Base-by-base conservation (phyloP, 2,888 invertebrate species). In the Panopea generosa region DNA sequence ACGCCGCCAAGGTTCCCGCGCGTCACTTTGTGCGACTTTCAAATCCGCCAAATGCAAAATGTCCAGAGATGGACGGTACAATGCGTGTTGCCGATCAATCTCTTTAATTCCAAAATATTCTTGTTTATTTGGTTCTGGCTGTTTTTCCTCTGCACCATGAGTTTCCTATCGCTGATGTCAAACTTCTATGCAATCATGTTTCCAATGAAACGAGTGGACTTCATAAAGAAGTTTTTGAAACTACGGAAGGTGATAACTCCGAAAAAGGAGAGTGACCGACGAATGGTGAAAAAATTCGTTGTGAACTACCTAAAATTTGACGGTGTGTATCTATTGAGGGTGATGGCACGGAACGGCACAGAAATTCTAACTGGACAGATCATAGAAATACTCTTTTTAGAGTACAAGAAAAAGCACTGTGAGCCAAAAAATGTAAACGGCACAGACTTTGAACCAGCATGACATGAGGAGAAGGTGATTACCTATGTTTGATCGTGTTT, bases 61-160 rank as follows among this genome's bases (percentile, higher is more conserved):
- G 78, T 90, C 2, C 89, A 89, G 55, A 77, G 86, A 24, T 89
- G 87, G 87, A 89, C 89, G 4, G 89, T 90, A 6, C 90, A 89
- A 63, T 89, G 89, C 75, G 89, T 89, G 14, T 79, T 89, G 50
- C 89, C 90, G 7, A 89, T 90, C 59, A 90, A 90, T 71, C 79
- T 90, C 22, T 90, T 89, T 74, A 90, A 89, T 74, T 89, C 89
- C 72, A 90, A 90, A 77, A 89, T 90, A 57, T 90, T 90, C 75
- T 85, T 90, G n/a, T 87, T 90, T 70, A 78, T 90, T 27, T 90
- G 89, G 90, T 90, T 90, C 70, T 90, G 90, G 90, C 72, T 89
- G 20, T 86, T 89, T 1, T 72, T 90, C 7, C 81, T 90, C 0
- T 80, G 86, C 26, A 43, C 85, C 3, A 60, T 84, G 9, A 85